A percentile compares a stretch with the other conserved stretches of the same genome.
phyloP scores from a whole-genome alignment of 1,140 invertebrate genomes.

The Hycleus phaleratus region DNA sequence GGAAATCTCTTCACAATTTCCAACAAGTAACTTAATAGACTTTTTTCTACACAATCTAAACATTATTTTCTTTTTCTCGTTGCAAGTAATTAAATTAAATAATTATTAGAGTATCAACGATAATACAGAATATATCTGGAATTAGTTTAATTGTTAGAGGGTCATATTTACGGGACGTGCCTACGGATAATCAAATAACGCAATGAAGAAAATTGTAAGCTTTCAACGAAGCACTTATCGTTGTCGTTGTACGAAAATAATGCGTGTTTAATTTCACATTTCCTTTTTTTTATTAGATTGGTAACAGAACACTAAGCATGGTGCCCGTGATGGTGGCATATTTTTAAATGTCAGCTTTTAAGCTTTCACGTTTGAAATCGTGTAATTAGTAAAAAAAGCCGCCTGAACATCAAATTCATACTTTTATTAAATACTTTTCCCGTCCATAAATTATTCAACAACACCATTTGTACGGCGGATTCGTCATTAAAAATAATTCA shows the following conservation, averaged over 20 bases:
- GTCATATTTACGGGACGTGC: conserved; percentile 5
- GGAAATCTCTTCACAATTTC: too few species aligned
- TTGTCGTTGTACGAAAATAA: conserved; percentile 11
- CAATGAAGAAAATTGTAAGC: conserved; percentile 10
- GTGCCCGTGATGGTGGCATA: conserved; percentile 7
- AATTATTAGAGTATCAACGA: too few species aligned
- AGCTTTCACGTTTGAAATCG: conserved; percentile 8
- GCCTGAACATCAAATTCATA: not conserved
- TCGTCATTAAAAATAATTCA: too few species aligned
- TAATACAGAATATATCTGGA: too few species aligned
- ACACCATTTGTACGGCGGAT: too few species aligned
- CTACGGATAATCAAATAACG: conserved; percentile 13
- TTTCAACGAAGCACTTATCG: conserved; percentile 15
- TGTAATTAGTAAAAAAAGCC: conserved; percentile 4
- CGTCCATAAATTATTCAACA: conserved; percentile 6
- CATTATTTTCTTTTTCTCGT: too few species aligned
- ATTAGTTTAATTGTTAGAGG: too few species aligned
- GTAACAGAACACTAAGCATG: conserved; percentile 5
- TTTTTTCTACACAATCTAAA: too few species aligned
- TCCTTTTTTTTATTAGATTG: conserved; percentile 7
- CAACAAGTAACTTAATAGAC: too few species aligned
- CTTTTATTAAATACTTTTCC: conserved; percentile 6
- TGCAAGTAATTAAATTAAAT: too few species aligned
- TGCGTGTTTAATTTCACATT: conserved; percentile 12
- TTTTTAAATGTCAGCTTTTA: conserved; percentile 12